Evolutionary conservation across 1,140 invertebrate species (phyloP).

Genomic region (Papilio polyxenes): DNA sequence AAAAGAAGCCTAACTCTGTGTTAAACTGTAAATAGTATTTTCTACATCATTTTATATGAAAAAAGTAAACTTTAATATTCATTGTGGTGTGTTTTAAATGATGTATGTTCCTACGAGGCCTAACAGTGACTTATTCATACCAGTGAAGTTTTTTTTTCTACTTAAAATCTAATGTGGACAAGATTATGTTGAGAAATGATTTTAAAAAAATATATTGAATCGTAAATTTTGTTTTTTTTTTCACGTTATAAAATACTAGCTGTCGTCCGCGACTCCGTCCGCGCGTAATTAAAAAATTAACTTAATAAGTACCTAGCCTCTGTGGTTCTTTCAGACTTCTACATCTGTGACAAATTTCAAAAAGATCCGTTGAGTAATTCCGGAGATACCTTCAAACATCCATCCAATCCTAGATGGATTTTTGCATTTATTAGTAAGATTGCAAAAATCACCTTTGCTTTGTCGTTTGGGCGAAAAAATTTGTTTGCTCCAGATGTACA

Average conservation of each 20-base stretch:
- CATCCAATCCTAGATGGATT: too few relatives aligned
- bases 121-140: neutral
- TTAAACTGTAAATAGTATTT: constrained; percentile 40
- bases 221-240: neutral
- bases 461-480: too few relatives aligned
- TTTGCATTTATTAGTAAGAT: too few relatives aligned
- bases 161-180: neutral
- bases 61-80: constrained; percentile 18
- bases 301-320: too few relatives aligned
- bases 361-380: too few relatives aligned
- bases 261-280: too few relatives aligned
- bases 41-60: constrained; percentile 40
- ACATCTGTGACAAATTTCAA: too few relatives aligned
- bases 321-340: too few relatives aligned
- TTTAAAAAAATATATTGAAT: neutral
- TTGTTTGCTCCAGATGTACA: too few relatives aligned
- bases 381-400: too few relatives aligned
- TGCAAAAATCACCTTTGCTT: too few relatives aligned
- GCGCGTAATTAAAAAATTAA: too few relatives aligned
- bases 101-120: constrained; percentile 23
- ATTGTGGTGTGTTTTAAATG: constrained; percentile 30
- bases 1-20: constrained; percentile 32
- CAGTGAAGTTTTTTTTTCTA: constrained; percentile 16
- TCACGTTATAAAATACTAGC: neutral
- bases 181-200: neutral